phyloP scores from a whole-genome alignment of 2,888 invertebrate species.

The Xestia c-nigrum region DNA sequence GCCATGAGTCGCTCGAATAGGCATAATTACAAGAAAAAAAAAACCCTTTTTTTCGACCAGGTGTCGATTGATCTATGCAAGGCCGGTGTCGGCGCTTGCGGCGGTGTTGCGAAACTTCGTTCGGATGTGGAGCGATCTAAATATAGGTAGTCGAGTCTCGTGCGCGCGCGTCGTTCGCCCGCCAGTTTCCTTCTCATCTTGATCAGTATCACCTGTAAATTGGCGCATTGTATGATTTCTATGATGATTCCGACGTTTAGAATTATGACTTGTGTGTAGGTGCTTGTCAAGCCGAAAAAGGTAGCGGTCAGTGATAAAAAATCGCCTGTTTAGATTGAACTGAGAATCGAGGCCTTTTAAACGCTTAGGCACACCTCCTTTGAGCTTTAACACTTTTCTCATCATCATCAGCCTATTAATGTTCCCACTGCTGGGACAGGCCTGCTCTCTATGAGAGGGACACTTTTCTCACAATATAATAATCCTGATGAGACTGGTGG shows the following conservation, averaged over 20 bases:
- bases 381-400: not conserved
- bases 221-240: conserved; percentile 14
- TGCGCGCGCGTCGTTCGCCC: conserved; percentile 66
- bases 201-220: conserved; percentile 67
- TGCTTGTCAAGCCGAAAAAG: not conserved
- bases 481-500: not conserved
- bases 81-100: conserved; percentile 78
- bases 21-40: not conserved
- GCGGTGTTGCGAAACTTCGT: conserved; percentile 80
- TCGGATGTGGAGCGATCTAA: conserved; percentile 85
- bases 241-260: not conserved
- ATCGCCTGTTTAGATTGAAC: not conserved
- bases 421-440: no score
- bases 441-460: no score
- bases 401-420: no score
- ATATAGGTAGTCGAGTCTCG: conserved; percentile 74
- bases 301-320: not conserved
- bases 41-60: conserved; percentile 48
- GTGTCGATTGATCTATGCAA: conserved; percentile 75
- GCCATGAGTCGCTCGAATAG: not conserved
- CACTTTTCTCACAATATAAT: not conserved
- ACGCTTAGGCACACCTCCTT: not conserved
- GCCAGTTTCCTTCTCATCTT: conserved; percentile 67
- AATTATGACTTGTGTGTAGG: not conserved
- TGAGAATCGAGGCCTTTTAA: not conserved